Base-by-base conservation (phyloP, 2,113 vertebrate species). In the Lutjanus erythropterus region DNA sequence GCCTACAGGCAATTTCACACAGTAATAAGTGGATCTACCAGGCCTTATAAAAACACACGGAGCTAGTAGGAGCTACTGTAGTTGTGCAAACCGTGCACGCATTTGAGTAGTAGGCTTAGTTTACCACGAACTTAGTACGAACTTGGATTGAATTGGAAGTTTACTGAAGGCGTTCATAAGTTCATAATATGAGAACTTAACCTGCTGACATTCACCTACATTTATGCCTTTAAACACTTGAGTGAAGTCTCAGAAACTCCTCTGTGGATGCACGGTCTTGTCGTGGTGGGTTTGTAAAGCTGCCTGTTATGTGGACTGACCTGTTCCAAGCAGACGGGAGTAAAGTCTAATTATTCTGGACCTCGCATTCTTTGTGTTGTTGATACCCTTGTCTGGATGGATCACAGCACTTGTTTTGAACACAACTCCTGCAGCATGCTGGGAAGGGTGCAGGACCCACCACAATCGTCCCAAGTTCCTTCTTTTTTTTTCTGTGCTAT, bases 1-100 rank as follows among this genome's bases (percentile, higher is more conserved):
- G 88, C 86, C 89, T 91, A 52, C 79, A 2, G 69, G 72, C 66
- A 80, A 65, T 65, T 72, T 78, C 55, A 73, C 55, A 73, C 71
- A 44, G 75, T 25, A 73, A 66, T 83, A 78, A 72, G 39, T 84
- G 52, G 61, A 50, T 53, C 62, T 69, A 7, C 75, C 23, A 70
- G 80, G 81, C 84, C 80, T 62, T 56, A 39, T 66, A 18, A 52
- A 47, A 85, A 86, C 50, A 66, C 73, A 49, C 75, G 55, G 37
- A 68, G 66, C 70, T 14, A 33, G 62, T 14, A 46, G 23, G 37
- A 31, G 71, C 39, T 61, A 4, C 21, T 37, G 5, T 42, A 39
- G 55, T 29, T 49, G 35, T 78, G 41, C 39, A 50, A 35, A 18
- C 2, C 12, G 9, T 55, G 73, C 70, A 47, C 39, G 53, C 6